Percentiles rank a stretch among this genome's conserved stretches.
phyloP scores from a whole-genome alignment of 2,888 invertebrate species.

The Synanthedon myopaeformis region DNA sequence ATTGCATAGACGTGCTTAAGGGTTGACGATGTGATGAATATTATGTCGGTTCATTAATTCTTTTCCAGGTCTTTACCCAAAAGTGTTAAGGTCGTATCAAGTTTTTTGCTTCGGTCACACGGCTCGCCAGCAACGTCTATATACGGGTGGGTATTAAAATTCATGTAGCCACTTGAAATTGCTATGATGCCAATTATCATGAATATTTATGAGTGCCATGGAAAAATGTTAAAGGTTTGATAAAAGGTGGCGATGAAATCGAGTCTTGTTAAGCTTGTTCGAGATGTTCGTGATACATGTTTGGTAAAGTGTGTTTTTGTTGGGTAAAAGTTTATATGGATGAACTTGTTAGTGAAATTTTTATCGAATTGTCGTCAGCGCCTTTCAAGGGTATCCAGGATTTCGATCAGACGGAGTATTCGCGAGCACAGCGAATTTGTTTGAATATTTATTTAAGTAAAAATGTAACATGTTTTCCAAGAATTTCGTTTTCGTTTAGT shows the following conservation, averaged over 20 bases:
- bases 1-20: too few relatives aligned
- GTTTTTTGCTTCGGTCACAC: background rate
- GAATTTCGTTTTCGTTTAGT: too few relatives aligned
- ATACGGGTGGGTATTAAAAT: slow-evolving; percentile 40
- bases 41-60: too few relatives aligned
- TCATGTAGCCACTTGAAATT: slow-evolving; percentile 35
- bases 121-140: slow-evolving; percentile 15
- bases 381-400: background rate
- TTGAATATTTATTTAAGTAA: too few relatives aligned
- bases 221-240: slow-evolving; percentile 40
- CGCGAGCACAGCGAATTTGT: too few relatives aligned
- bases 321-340: background rate
- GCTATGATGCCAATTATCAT: slow-evolving; percentile 27
- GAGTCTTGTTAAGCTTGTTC: slow-evolving; percentile 11
- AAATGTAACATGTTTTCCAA: too few relatives aligned
- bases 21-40: too few relatives aligned
- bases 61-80: background rate
- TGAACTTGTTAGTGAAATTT: background rate
- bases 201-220: slow-evolving; percentile 40
- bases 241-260: slow-evolving; percentile 23
- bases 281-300: slow-evolving; percentile 11
- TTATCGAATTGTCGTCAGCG: background rate
- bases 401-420: too few relatives aligned
- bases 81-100: background rate
- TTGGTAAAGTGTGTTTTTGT: slow-evolving; percentile 26